phyloP scores from a whole-genome alignment of 2,113 vertebrate species.

The Cyphomyrus discorhynchus region DNA sequence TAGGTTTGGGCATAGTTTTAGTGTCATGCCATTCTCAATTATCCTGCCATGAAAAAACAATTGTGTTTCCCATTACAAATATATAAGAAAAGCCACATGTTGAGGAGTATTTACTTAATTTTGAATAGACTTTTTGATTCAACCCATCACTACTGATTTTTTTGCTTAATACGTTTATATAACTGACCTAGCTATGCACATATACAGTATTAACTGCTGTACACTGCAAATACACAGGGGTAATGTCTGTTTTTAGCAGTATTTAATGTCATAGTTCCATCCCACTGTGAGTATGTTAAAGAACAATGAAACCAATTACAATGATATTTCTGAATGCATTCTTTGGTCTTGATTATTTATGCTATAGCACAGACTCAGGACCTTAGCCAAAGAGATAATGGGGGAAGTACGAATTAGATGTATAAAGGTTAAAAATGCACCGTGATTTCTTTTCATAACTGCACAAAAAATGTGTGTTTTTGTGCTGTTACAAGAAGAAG shows the following conservation, averaged over 20 bases:
- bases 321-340: neutral
- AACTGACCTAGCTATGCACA: neutral
- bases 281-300: neutral
- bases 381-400: neutral
- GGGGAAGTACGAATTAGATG: neutral
- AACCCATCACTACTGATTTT: neutral
- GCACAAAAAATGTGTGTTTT: neutral
- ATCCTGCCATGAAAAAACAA: neutral
- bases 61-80: neutral
- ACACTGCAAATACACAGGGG: neutral
- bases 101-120: neutral
- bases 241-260: neutral
- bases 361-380: neutral
- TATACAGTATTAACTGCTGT: neutral
- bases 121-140: neutral
- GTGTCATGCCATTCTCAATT: neutral
- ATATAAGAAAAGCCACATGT: neutral
- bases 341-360: neutral
- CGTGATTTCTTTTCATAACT: neutral
- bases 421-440: neutral
- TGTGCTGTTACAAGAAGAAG: neutral
- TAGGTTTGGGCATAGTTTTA: neutral
- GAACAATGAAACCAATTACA: neutral
- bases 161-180: neutral
- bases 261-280: neutral